phyloP scores from a whole-genome alignment of 37 sponge, comb jelly and placozoan species.

The Aphrocallistes beatrix region DNA sequence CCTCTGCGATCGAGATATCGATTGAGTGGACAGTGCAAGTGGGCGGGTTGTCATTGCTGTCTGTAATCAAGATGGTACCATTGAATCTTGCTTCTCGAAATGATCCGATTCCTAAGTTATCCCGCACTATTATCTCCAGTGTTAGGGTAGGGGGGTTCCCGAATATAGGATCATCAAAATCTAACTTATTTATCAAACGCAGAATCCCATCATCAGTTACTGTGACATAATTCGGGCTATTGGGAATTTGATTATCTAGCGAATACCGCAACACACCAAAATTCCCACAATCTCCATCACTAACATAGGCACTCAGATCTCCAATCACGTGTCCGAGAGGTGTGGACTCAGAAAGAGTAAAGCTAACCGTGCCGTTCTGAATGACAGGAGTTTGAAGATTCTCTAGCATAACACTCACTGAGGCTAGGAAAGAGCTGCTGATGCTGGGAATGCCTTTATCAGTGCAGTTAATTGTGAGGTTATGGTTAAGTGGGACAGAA shows the following conservation, averaged over 20 bases:
- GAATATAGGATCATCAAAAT: neutral
- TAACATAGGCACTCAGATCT: neutral
- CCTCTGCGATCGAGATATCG: neutral
- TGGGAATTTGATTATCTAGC: neutral
- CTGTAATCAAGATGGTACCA: neutral
- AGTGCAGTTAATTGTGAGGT: neutral
- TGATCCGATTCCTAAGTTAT: neutral
- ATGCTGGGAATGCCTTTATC: neutral
- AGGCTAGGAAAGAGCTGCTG: neutral
- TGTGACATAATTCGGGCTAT: neutral
- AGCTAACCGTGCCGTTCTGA: neutral
- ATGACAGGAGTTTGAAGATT: neutral
- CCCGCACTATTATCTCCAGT: neutral
- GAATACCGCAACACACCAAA: neutral
- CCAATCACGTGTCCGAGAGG: neutral
- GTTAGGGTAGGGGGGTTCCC: neutral
- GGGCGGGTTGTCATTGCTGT: slow-evolving; percentile 1
- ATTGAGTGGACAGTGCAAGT: neutral
- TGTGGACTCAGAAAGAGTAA: neutral
- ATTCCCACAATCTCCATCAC: neutral
- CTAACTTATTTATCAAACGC: neutral
- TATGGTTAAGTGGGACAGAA: neutral
- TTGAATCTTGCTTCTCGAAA: neutral
- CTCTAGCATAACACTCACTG: neutral
- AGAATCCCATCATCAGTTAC: neutral